Conservation (phyloP, 1,140 invertebrate genomes). For the Drosophila kurseongensis region DNA sequence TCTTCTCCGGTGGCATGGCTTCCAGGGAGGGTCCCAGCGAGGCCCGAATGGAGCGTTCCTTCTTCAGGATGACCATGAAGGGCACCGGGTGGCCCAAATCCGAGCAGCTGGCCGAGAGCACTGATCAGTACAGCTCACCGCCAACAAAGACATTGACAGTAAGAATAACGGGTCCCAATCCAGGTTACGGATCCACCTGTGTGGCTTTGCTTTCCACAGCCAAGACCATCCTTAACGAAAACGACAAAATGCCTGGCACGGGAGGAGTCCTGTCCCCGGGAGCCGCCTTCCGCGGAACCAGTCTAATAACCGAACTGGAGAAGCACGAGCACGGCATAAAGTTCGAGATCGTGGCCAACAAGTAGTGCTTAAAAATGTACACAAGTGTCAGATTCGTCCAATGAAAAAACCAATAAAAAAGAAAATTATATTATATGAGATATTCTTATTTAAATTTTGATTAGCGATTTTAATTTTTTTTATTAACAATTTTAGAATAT, state of each 20-base stretch:
- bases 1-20: constrained; percentile 90
- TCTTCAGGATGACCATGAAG: constrained; percentile 89
- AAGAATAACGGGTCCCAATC: constrained; percentile 88
- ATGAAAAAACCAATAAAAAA: no score
- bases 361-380: not conserved
- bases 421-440: no score
- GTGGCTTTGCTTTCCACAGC: constrained; percentile 90
- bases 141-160: constrained; percentile 90
- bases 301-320: constrained; percentile 77
- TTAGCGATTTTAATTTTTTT: no score
- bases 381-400: no score
- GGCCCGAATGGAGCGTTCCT: constrained; percentile 87
- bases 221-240: constrained; percentile 91
- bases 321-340: constrained; percentile 83
- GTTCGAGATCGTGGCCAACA: constrained; percentile 80
- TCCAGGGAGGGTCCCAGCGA: constrained; percentile 89
- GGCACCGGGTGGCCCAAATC: constrained; percentile 92
- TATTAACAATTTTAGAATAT: no score
- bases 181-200: constrained; percentile 93
- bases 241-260: constrained; percentile 89
- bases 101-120: constrained; percentile 86
- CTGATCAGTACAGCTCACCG: constrained; percentile 87
- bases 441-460: no score
- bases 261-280: constrained; percentile 86
- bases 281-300: constrained; percentile 78